Evolutionary conservation across 2,888 invertebrate species (phyloP), one percentile per base, ranked within the genome.

Genomic region (Microctonus aethiopoides): DNA sequence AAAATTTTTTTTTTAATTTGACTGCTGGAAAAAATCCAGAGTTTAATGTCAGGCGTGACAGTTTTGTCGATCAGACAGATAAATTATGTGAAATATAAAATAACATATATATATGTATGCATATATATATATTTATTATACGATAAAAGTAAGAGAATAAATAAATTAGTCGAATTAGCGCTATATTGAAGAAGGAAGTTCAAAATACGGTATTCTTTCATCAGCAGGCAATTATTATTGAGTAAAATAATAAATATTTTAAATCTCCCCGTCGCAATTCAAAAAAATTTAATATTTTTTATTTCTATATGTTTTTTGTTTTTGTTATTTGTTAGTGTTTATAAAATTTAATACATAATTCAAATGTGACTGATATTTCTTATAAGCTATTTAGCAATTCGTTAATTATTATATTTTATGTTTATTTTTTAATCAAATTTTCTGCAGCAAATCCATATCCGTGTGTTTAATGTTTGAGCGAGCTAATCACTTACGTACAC

Each of bases 121-220:
- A 79, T 79, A 79, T 76, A 77, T 78, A 80, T 83, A 78, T 82
- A 84, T 85, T 81, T 84, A 84, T 83, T 82, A 84, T 83, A 84
- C 82, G 77, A 83, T 81, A 75, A 77, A 77, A 71, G 72, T 67
- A 64, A 54, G 67, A 52, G 68, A 73, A 68, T 65, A 76, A 77
- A 81, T 75, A 78, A 82, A 82, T 79, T 83, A 84, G 80, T 78
- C 77, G 76, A 78, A 78, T 76, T 74, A 76, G 79, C 78, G 76
- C 73, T 76, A 75, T 65, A 69, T 71, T 62, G 29, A 67, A 77
- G 74, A 77, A 78, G 79, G 78, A 78, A 80, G 77, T 78, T 81
- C 77, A 76, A 78, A 79, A 79, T 77, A 72, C 75, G 77, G 77
- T 46, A 16, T 75, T 80, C 79, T 76, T 68, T 54, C 76, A 78